Percentiles rank a stretch among this genome's conserved stretches.
These are phyloP conservation scores for Melanostigma gelatinosum DNA, from an alignment of 2,113 vertebrate species.

Conservation along the genomic window DNA sequence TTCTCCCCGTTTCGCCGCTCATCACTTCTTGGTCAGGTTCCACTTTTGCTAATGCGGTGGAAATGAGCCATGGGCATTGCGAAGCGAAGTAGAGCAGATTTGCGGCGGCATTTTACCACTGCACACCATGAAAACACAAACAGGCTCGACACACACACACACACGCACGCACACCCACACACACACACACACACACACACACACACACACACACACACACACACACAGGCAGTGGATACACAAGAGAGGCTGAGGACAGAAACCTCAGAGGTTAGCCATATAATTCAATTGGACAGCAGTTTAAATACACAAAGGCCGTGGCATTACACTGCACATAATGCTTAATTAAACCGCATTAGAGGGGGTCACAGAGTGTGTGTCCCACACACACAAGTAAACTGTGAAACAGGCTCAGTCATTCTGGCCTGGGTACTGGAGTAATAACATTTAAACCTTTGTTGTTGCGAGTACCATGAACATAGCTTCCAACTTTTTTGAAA, in stretches of 20 bases:
- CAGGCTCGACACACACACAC: neutral
- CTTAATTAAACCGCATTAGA: neutral
- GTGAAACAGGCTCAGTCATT: neutral
- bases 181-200: neutral
- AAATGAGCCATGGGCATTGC: constrained; percentile 77
- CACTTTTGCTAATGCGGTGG: constrained; percentile 73
- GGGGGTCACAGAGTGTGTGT: neutral
- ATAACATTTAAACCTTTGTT: neutral
- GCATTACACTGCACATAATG: neutral
- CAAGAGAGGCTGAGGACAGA: constrained; percentile 10
- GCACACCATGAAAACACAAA: constrained; percentile 50
- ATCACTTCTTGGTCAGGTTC: constrained; percentile 77
- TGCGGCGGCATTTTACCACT: constrained; percentile 38
- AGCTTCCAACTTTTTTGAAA: neutral
- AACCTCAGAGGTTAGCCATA: constrained; percentile 4
- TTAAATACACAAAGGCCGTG: constrained; percentile 6
- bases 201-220: neutral
- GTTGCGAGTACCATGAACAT: neutral
- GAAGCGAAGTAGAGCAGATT: constrained; percentile 62
- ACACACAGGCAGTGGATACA: constrained; percentile 13
- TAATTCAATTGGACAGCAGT: constrained; percentile 27
- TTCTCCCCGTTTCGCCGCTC: constrained; percentile 35
- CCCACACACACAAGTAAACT: neutral
- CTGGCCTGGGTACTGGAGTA: neutral
- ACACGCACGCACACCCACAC: too few species aligned